Evolutionary conservation across 2,888 invertebrate species (phyloP).

Genomic region (Nomada flava): DNA sequence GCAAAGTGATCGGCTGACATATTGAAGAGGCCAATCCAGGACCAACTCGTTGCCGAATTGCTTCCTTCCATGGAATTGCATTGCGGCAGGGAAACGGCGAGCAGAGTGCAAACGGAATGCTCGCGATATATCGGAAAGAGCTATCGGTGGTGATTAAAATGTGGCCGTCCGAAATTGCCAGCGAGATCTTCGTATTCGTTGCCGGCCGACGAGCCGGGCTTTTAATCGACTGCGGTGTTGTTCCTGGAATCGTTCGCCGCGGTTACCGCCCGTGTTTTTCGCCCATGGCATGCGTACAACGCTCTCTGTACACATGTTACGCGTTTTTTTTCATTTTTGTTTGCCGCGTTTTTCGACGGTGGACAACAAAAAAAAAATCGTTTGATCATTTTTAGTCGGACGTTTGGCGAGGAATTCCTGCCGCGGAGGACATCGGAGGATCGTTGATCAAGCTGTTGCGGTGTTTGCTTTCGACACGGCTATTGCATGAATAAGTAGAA

Average conservation of each 20-base stretch:
- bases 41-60: constrained; percentile 57
- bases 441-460: not conserved
- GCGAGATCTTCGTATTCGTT: constrained; percentile 51
- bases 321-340: not conserved
- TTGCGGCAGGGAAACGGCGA: constrained; percentile 29
- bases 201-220: not conserved
- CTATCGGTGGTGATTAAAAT: constrained; percentile 71
- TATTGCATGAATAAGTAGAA: not conserved
- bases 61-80: constrained; percentile 56
- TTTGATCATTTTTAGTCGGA: not conserved
- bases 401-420: not conserved
- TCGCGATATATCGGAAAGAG: constrained; percentile 50
- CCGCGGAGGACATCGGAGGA: no score
- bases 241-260: constrained; percentile 19
- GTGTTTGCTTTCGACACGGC: not conserved
- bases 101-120: not conserved
- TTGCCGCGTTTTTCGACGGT: not conserved
- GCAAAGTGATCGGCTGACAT: constrained; percentile 55
- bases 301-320: not conserved
- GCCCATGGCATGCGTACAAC: not conserved
- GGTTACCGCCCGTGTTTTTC: not conserved
- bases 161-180: constrained; percentile 56
- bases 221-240: constrained; percentile 54
- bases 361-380: not conserved
- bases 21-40: constrained; percentile 51